Conservation (phyloP, 2,888 invertebrate species). For the Cabera pusaria region DNA sequence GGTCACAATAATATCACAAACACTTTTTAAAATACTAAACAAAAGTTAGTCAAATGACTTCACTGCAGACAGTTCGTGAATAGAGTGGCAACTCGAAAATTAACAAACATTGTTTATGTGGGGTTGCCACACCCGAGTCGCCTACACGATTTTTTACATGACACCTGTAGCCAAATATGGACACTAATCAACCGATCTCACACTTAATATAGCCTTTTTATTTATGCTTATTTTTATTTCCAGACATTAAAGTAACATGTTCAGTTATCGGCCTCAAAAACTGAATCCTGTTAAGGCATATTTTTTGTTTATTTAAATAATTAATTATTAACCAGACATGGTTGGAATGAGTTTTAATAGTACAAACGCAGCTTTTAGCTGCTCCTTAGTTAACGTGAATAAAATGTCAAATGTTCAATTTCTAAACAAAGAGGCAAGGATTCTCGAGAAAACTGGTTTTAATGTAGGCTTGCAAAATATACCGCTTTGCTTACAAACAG, state of each 20-base stretch:
- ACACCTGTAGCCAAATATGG: constrained; percentile 35
- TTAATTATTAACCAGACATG: too few species aligned
- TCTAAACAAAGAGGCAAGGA: constrained; percentile 48
- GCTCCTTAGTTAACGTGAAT: too few species aligned
- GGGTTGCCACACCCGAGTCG: constrained; percentile 63
- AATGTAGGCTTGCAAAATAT: constrained; percentile 74
- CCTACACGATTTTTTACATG: constrained; percentile 52
- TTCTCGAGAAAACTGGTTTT: constrained; percentile 66
- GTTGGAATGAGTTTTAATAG: too few species aligned
- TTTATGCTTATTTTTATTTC: constrained; percentile 12
- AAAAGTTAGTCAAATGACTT: constrained; percentile 29
- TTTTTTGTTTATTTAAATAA: too few species aligned
- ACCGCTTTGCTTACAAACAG: constrained; percentile 39
- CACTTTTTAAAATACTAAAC: constrained; percentile 22
- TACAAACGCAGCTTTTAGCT: too few species aligned
- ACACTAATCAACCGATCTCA: constrained; percentile 35
- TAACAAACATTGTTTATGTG: constrained; percentile 52
- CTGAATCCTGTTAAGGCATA: too few species aligned
- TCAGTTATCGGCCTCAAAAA: constrained; percentile 20
- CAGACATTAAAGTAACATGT: constrained; percentile 26
- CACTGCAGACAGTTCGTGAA: constrained; percentile 48
- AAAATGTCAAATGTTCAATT: constrained; percentile 27
- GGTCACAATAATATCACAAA: constrained; percentile 34
- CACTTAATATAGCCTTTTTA: constrained; percentile 29
- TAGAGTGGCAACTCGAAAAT: constrained; percentile 58